phyloP scores from a whole-genome alignment of 1,140 invertebrate genomes.

The Saccostrea echinata region DNA sequence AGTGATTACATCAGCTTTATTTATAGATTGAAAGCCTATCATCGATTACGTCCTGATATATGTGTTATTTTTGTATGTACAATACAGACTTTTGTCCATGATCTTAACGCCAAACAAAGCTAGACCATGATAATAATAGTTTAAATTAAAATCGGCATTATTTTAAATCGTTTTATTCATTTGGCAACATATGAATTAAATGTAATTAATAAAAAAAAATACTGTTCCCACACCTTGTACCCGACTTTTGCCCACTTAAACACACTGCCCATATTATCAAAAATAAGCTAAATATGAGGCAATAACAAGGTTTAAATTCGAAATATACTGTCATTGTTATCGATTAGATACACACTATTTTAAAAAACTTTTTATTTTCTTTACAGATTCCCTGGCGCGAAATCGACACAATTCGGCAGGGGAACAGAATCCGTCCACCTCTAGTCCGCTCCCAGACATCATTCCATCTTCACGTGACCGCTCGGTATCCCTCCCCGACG shows the following conservation, averaged over 20 bases:
- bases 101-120: background rate
- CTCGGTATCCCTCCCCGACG: slow-evolving; percentile 64
- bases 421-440: slow-evolving; percentile 38
- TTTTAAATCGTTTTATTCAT: too few species aligned
- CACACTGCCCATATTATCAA: background rate
- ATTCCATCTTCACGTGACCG: slow-evolving; percentile 59
- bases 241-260: background rate
- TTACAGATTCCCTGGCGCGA: slow-evolving; percentile 36
- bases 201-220: too few species aligned
- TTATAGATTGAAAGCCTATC: background rate
- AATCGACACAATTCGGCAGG: slow-evolving; percentile 61
- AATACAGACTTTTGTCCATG: background rate
- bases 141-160: too few species aligned
- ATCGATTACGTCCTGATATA: background rate
- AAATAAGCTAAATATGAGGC: background rate
- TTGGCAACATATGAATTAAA: too few species aligned
- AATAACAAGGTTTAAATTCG: background rate
- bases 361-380: background rate
- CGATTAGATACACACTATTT: background rate
- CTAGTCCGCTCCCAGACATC: slow-evolving; percentile 63
- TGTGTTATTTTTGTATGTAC: too few species aligned
- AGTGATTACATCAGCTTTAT: slow-evolving; percentile 23
- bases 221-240: too few species aligned
- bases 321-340: background rate
- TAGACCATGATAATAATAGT: too few species aligned